A percentile compares a stretch with the other conserved stretches of the same genome.
Conservation (phyloP, 2,797 vertebrate genomes). For the Aulostomus chinensis region DNA sequence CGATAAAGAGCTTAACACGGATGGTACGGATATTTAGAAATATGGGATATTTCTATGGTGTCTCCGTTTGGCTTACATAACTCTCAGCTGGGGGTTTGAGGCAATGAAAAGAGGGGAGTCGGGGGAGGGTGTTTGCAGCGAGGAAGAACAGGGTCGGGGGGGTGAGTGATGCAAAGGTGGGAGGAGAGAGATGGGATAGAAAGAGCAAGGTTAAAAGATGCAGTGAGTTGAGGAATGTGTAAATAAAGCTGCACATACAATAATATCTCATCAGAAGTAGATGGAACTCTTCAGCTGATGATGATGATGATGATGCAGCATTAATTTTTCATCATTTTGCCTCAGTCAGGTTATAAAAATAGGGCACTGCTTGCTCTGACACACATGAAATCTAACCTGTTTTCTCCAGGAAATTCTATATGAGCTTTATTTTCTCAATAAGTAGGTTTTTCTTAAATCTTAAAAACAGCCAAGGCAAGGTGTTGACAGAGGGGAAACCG, state of each 20-base stretch:
- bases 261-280: neutral
- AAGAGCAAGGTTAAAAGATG: constrained; percentile 3
- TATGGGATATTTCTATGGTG: constrained; percentile 46
- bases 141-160: neutral
- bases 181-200: neutral
- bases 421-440: no score
- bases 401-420: no score
- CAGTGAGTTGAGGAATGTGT: neutral
- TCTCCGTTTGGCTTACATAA: constrained; percentile 40
- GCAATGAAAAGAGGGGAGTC: constrained; percentile 24
- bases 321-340: constrained; percentile 23
- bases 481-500: no score
- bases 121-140: constrained; percentile 4
- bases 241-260: neutral
- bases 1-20: constrained; percentile 65
- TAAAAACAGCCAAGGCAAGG: no score
- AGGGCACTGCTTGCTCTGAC: neutral
- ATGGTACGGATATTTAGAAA: constrained; percentile 60
- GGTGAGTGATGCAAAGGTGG: constrained; percentile 6
- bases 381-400: neutral
- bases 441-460: no score
- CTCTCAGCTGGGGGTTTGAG: constrained; percentile 30
- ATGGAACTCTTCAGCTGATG: constrained; percentile 9
- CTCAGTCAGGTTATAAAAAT: constrained; percentile 9
- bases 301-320: constrained; percentile 7